Evolutionary conservation across 2,888 invertebrate genomes (phyloP).

Genomic region (Sphaerophoria rueppellii): DNA sequence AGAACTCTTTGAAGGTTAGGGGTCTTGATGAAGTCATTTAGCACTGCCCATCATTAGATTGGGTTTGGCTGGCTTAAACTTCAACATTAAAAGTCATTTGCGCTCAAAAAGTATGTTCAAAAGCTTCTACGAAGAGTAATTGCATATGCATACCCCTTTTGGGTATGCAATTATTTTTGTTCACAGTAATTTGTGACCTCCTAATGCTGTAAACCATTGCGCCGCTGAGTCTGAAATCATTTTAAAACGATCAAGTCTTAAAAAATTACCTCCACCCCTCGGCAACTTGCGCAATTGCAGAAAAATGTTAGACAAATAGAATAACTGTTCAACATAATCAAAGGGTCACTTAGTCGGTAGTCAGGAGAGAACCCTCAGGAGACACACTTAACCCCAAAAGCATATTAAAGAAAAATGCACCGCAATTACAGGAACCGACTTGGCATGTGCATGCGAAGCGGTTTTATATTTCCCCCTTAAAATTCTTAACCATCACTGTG

Average conservation of each 20-base stretch:
- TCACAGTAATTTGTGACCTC: no score
- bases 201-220: no score
- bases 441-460: not conserved
- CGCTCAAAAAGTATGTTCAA: no score
- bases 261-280: not conserved
- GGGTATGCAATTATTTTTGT: no score
- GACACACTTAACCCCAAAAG: constrained; percentile 14
- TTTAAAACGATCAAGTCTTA: not conserved
- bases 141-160: no score
- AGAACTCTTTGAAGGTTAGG: no score
- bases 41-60: no score
- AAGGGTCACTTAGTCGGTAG: constrained; percentile 20
- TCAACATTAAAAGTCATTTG: no score
- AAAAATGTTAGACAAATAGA: constrained; percentile 23
- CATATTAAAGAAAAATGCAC: not conserved
- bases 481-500: not conserved
- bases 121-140: no score
- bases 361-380: not conserved
- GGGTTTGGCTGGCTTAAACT: no score
- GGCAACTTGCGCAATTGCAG: not conserved
- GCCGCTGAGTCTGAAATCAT: no score
- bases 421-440: constrained; percentile 10
- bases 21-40: no score
- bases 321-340: constrained; percentile 34
- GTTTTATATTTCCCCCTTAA: not conserved